Evolutionary conservation across 2,888 invertebrate genomes (phyloP).

Genomic region (Hermaeophaga mercurialis): DNA sequence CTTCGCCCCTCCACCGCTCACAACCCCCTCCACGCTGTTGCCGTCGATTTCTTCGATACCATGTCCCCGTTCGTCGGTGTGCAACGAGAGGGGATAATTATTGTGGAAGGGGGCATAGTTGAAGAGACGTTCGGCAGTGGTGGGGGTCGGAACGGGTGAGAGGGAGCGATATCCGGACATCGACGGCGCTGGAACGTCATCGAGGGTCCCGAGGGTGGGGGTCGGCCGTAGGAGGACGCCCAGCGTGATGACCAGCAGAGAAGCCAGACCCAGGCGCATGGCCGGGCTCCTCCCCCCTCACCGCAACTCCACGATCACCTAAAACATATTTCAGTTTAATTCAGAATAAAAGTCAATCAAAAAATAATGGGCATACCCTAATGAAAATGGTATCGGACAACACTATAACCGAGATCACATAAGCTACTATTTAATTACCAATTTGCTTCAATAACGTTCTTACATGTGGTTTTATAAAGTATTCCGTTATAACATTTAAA

Average conservation of each 20-base stretch:
- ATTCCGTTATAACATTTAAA: too few species aligned
- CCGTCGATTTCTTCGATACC: not conserved
- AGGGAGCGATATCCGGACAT: not conserved
- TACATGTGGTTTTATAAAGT: too few species aligned
- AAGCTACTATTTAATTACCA: too few species aligned
- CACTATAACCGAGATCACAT: too few species aligned
- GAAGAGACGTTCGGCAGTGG: not conserved
- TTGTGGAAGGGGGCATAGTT: not conserved
- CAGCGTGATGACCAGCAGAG: conserved; percentile 60
- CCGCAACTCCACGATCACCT: conserved; percentile 53
- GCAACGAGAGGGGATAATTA: not conserved
- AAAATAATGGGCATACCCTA: too few species aligned
- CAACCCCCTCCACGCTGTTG: not conserved
- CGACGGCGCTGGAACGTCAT: conserved; percentile 25
- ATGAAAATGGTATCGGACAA: too few species aligned
- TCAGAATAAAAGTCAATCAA: too few species aligned
- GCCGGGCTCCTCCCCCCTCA: conserved; percentile 62
- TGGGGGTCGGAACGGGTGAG: not conserved
- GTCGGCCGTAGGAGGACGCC: conserved; percentile 40
- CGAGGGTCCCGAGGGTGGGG: conserved; percentile 26
- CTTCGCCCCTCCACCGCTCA: conserved; percentile 5
- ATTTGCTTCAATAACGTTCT: too few species aligned
- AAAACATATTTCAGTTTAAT: too few species aligned
- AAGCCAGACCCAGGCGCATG: conserved; percentile 66
- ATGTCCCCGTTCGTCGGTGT: not conserved